A percentile compares a stretch with the other conserved stretches of the same genome.
These are phyloP conservation scores for Regulus satrapa DNA, from an alignment of 2,113 vertebrate genomes.

Conservation along the genomic window DNA sequence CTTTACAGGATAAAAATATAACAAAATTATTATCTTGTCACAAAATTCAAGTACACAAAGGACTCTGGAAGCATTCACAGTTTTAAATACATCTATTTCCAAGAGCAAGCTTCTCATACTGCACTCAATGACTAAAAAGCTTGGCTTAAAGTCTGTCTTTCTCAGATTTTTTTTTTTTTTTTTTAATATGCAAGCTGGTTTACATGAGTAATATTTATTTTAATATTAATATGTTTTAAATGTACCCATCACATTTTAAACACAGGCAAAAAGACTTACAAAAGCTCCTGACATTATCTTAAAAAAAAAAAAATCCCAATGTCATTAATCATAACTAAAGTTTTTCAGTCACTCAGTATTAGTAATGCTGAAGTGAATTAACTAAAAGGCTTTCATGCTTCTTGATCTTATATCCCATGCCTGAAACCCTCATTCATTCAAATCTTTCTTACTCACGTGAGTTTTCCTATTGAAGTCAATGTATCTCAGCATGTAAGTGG, in stretches of 20 bases:
- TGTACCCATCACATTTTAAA: not conserved
- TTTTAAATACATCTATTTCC: not conserved
- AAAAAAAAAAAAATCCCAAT: not conserved
- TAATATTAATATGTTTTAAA: not conserved
- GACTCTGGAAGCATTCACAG: not conserved
- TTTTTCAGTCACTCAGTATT: constrained; percentile 34
- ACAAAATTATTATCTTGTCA: not conserved
- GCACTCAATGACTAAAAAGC: not conserved
- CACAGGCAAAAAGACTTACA: not conserved
- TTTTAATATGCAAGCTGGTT: not conserved
- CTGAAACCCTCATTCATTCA: constrained; percentile 24
- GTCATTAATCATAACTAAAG: constrained; percentile 38
- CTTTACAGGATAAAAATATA: not conserved
- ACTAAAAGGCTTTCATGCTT: constrained; percentile 51
- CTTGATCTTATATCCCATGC: constrained; percentile 38
- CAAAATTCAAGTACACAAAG: not conserved
- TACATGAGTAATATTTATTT: not conserved
- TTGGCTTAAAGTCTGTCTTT: not conserved
- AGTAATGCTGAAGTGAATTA: constrained; percentile 46
- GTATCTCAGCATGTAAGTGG: constrained; percentile 2
- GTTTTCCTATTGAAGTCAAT: constrained; percentile 28
- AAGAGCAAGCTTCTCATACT: not conserved
- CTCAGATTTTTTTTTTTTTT: not conserved
- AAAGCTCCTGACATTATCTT: not conserved
- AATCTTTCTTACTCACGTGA: not conserved